Evolutionary conservation across 2,113 vertebrate genomes (phyloP), one percentile per base, ranked within the genome.

Genomic region (Sterrhoptilus dennistouni): DNA sequence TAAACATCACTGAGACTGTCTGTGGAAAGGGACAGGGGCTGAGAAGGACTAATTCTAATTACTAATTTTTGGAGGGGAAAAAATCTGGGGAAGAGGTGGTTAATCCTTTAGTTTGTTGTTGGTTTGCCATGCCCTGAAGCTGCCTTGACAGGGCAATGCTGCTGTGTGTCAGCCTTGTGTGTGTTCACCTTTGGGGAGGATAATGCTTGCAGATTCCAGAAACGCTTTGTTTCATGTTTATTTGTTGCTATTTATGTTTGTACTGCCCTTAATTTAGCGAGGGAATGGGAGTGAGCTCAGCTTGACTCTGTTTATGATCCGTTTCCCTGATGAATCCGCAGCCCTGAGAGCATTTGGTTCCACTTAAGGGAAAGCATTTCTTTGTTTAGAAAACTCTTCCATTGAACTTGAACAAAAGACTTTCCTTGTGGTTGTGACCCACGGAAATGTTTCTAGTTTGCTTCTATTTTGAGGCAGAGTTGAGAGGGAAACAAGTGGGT

Each of bases 351-450:
- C 93, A 87, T 96, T 96, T 97, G 95, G 83, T 97, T 95, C 83
- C 80, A 95, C 90, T 96, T 95, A 97, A 75, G 76, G 76, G 83
- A 88, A 79, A 64, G n/a, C 29, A 29, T 81, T 95, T 74, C 71
- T 93, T 94, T 97, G 88, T 96, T 97, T 96, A 89, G 86, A 89
- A 95, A 96, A 81, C 90, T 83, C 90, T 89, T 84, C 79, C 80
- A 78, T 5, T 97, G 96, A 95, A 96, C 92, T 96, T 9, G 57
- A 96, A 96, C 92, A 97, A 96, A 96, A 91, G 95, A 61, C 68
- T 96, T 93, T 94, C 84, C 63, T 74, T 90, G 93, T 81, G 83
- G 82, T 75, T 93, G 76, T 75, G 88, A 93, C 96, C 93, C 83
- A 71, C 8, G 5, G 83, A 96, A 95, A 65, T 47, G 60, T 68